Evolutionary conservation across 2,113 vertebrate species (phyloP).

Genomic region (Myotis brandtii): DNA sequence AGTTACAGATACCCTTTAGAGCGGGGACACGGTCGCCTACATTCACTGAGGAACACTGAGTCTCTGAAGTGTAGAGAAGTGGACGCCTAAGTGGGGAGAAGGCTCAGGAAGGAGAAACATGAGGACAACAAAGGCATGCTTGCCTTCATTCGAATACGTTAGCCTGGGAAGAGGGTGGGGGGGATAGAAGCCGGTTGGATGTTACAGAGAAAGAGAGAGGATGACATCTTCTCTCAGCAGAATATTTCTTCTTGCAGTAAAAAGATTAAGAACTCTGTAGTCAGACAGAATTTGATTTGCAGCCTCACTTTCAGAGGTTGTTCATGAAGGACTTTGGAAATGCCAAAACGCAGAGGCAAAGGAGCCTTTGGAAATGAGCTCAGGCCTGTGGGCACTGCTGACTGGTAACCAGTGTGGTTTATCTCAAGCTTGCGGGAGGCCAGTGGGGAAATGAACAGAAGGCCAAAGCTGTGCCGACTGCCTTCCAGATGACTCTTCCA

Average conservation of each 20-base stretch:
- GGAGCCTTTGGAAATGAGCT: background rate
- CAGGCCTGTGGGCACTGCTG: background rate
- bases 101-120: background rate
- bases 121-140: background rate
- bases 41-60: background rate
- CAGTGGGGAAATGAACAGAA: conserved; percentile 16
- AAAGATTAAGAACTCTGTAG: background rate
- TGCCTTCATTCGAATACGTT: background rate
- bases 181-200: accelerated
- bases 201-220: background rate
- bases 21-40: background rate
- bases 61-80: background rate
- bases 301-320: background rate
- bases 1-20: background rate
- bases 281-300: background rate
- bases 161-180: too few relatives aligned
- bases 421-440: conserved; percentile 30
- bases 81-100: background rate
- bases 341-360: background rate
- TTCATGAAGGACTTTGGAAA: conserved; percentile 51
- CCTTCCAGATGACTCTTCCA: background rate
- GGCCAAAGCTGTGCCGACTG: background rate
- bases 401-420: conserved; percentile 50
- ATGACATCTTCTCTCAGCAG: background rate
- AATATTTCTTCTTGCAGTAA: background rate